Conservation (phyloP, 2,888 invertebrate species). For the Scaptomyza polygonia region DNA sequence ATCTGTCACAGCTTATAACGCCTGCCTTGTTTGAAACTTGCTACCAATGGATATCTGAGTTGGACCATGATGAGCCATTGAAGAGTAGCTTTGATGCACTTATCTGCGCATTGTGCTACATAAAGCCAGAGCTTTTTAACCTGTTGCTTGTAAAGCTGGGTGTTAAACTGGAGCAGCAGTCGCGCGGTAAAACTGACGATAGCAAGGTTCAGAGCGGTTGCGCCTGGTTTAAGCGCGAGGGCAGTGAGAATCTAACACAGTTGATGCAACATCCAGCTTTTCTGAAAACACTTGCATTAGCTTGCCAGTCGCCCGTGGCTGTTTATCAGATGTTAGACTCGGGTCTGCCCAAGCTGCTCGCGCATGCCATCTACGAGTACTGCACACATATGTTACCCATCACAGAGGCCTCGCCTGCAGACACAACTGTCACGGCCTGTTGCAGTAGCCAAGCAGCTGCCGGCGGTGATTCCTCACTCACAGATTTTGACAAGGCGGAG, state of each 20-base stretch:
- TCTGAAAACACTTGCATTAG: constrained; percentile 90
- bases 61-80: constrained; percentile 89
- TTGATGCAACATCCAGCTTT: constrained; percentile 87
- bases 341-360: constrained; percentile 88
- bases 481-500: constrained; percentile 65
- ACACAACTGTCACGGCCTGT: constrained; percentile 44
- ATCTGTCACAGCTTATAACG: constrained; percentile 89
- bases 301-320: constrained; percentile 92
- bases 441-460: constrained; percentile 40
- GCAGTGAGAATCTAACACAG: constrained; percentile 86
- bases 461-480: constrained; percentile 51
- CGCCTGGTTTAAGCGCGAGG: constrained; percentile 87
- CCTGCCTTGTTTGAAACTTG: constrained; percentile 91
- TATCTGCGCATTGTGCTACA: constrained; percentile 93
- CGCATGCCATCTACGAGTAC: constrained; percentile 86
- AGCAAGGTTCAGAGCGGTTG: constrained; percentile 86
- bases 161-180: constrained; percentile 82
- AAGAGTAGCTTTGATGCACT: constrained; percentile 94
- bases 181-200: constrained; percentile 89
- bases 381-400: constrained; percentile 78
- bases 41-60: constrained; percentile 90
- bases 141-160: constrained; percentile 90
- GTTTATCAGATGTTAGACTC: constrained; percentile 91
- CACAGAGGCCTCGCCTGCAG: constrained; percentile 30
- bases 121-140: constrained; percentile 91